A percentile compares a stretch with the other conserved stretches of the same genome.
phyloP scores from a whole-genome alignment of 2,888 invertebrate genomes.

The Silvanus unidentatus region DNA sequence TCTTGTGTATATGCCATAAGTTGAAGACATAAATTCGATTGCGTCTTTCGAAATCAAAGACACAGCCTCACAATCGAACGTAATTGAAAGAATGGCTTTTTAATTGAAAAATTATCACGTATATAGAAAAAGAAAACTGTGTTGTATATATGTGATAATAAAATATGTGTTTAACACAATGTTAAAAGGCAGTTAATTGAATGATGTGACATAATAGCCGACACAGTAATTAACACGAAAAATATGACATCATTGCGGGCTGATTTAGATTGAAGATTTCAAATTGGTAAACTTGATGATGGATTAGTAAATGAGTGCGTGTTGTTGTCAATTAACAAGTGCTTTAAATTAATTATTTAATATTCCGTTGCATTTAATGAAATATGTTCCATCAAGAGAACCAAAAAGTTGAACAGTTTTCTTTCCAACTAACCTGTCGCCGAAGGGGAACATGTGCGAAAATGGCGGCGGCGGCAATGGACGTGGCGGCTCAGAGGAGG shows the following conservation, averaged over 20 bases:
- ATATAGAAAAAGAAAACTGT: no score
- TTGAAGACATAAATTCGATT: no score
- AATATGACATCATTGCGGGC: conserved; percentile 34
- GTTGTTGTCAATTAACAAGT: conserved; percentile 42
- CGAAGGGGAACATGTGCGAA: conserved; percentile 62
- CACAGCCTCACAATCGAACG: no score
- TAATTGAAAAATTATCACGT: no score
- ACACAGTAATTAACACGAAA: conserved; percentile 36
- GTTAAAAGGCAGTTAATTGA: conserved; percentile 9
- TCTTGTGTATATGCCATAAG: no score
- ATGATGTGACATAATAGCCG: conserved; percentile 23
- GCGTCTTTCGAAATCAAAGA: no score
- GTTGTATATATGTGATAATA: no score
- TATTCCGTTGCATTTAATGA: conserved; percentile 11
- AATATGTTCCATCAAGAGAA: no score
- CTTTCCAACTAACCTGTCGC: conserved; percentile 48
- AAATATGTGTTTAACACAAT: no score
- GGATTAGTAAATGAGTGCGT: conserved; percentile 40
- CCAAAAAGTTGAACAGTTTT: no score
- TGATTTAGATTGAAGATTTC: conserved; percentile 34
- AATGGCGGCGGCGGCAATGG: conserved; percentile 55
- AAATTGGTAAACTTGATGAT: conserved; percentile 29
- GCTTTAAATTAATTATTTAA: conserved; percentile 43
- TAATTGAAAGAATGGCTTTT: no score
- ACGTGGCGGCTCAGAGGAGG: conserved; percentile 55